Evolutionary conservation across 2,797 vertebrate genomes (phyloP).

Genomic region (Poecilia picta): DNA sequence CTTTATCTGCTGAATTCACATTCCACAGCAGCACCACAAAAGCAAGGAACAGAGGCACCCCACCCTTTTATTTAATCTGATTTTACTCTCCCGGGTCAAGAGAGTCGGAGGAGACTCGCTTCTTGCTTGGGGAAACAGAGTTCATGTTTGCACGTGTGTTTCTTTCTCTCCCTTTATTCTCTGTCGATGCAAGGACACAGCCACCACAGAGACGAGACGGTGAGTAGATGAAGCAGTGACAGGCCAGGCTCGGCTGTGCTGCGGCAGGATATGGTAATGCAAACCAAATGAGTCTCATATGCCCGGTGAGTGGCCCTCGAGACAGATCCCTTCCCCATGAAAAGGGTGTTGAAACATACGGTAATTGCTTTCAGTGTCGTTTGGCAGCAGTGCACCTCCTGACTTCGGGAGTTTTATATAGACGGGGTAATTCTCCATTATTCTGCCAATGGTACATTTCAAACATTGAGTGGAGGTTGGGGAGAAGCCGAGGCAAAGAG

Average conservation of each 20-base stretch:
- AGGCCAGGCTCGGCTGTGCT: slow-evolving; percentile 50
- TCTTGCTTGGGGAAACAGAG: slow-evolving; percentile 49
- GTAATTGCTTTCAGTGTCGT: slow-evolving; percentile 80
- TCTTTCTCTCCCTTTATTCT: slow-evolving; percentile 33
- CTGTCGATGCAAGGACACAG: slow-evolving; percentile 51
- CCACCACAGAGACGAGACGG: slow-evolving; percentile 44
- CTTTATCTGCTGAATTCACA: slow-evolving; percentile 60
- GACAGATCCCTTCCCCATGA: slow-evolving; percentile 69
- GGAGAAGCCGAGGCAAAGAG: slow-evolving; percentile 17
- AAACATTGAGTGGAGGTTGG: slow-evolving; percentile 37
- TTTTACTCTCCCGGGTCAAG: slow-evolving; percentile 52
- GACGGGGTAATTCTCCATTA: slow-evolving; percentile 71
- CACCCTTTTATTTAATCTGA: slow-evolving; percentile 52
- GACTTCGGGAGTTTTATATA: slow-evolving; percentile 72
- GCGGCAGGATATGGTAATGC: slow-evolving; percentile 73
- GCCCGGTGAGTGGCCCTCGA: slow-evolving; percentile 68
- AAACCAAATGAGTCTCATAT: slow-evolving; percentile 73
- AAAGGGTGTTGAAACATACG: slow-evolving; percentile 77
- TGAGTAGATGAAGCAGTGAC: slow-evolving; percentile 61
- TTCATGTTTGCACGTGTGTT: slow-evolving; percentile 28
- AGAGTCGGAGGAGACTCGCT: slow-evolving; percentile 33
- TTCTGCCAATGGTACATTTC: slow-evolving; percentile 63
- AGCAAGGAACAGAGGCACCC: slow-evolving; percentile 32
- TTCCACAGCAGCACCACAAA: slow-evolving; percentile 35
- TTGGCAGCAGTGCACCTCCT: slow-evolving; percentile 68